These are phyloP conservation scores for Lepidocyrtinus sp. DNA, from an alignment of 2,888 invertebrate species.

Conservation along the genomic window DNA sequence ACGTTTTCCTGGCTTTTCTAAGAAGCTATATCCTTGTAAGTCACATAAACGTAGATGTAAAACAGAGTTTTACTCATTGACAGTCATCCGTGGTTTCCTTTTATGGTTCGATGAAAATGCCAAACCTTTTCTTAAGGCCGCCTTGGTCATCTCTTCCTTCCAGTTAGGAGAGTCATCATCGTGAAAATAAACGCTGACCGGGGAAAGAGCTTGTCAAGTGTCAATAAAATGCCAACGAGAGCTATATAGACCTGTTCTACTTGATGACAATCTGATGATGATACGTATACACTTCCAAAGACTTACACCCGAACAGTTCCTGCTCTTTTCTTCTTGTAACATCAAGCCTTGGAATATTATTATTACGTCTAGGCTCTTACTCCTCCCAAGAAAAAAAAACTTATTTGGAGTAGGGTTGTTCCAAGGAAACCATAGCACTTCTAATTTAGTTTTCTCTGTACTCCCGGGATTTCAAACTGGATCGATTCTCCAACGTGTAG, in stretches of 20 bases:
- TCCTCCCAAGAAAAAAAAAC: background rate
- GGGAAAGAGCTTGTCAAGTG: slow-evolving; percentile 13
- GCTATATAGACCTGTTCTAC: background rate
- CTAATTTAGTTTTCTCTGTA: background rate
- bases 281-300: no score
- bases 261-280: background rate
- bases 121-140: background rate
- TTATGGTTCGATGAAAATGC: slow-evolving; percentile 3
- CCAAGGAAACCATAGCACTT: background rate
- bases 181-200: slow-evolving; percentile 9
- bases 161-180: background rate
- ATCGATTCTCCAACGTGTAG: background rate
- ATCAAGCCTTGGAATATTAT: background rate
- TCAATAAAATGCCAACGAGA: slow-evolving; percentile 16
- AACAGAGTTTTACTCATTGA: slow-evolving; percentile 3
- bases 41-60: no score
- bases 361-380: background rate
- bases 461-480: background rate
- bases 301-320: no score
- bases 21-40: no score
- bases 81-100: slow-evolving; percentile 1
- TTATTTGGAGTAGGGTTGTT: background rate
- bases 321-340: background rate
- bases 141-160: background rate
- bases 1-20: no score